Evolutionary conservation across 2,888 invertebrate species (phyloP).

Genomic region (Globia sparganii): DNA sequence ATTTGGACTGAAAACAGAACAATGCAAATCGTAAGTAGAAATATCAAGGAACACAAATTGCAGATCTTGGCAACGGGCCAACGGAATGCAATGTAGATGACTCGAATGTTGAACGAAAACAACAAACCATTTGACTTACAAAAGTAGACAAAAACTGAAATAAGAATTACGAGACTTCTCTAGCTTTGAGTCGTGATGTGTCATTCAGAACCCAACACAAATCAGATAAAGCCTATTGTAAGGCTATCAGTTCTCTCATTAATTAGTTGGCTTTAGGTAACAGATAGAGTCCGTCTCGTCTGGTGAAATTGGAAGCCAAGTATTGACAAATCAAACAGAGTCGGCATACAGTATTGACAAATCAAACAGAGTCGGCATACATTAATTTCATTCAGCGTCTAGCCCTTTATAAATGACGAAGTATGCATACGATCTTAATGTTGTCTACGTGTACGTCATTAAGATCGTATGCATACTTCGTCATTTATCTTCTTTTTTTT

Average conservation of each 20-base stretch:
- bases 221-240: neutral
- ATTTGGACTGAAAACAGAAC: constrained; percentile 36
- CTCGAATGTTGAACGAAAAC: constrained; percentile 53
- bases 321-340: neutral
- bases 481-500: too few species aligned
- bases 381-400: neutral
- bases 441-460: too few species aligned
- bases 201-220: neutral
- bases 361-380: neutral
- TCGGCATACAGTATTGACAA: neutral
- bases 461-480: too few species aligned
- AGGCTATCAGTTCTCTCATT: constrained; percentile 15
- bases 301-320: neutral
- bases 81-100: constrained; percentile 59
- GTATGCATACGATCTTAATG: neutral
- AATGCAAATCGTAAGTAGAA: constrained; percentile 57
- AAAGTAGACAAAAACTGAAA: constrained; percentile 46
- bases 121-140: constrained; percentile 56
- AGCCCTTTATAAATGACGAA: neutral
- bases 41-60: constrained; percentile 55
- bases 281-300: constrained; percentile 10
- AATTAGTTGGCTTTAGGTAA: constrained; percentile 20
- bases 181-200: constrained; percentile 13
- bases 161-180: constrained; percentile 17
- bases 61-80: constrained; percentile 52